Conservation (phyloP, 2,888 invertebrate genomes). For the Synanthedon vespiformis region DNA sequence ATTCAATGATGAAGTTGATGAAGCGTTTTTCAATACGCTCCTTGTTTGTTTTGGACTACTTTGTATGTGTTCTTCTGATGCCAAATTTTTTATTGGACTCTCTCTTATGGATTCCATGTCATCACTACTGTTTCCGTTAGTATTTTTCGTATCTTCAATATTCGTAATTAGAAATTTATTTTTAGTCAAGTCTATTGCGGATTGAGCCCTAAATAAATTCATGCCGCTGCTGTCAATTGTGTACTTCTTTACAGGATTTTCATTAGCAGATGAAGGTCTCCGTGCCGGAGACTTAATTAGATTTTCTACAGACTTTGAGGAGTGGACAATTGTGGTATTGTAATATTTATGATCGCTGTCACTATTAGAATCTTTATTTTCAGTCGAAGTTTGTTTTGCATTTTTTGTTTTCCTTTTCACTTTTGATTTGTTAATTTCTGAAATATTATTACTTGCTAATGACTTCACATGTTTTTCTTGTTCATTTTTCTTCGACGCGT, state of each 20-base stretch:
- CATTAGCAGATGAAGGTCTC: conserved; percentile 36
- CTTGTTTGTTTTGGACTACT: conserved; percentile 41
- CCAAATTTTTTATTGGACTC: conserved; percentile 22
- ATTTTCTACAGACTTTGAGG: conserved; percentile 37
- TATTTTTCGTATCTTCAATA: conserved; percentile 3
- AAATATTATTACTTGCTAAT: background rate
- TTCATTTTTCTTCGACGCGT: background rate
- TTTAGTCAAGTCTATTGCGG: conserved; percentile 25
- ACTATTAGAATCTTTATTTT: conserved; percentile 18
- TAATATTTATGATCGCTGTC: conserved; percentile 28
- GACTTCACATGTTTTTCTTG: background rate
- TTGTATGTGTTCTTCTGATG: conserved; percentile 30
- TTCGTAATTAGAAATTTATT: conserved; percentile 10
- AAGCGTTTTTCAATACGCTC: conserved; percentile 71
- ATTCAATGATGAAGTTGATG: conserved; percentile 63
- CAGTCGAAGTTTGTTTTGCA: conserved; percentile 4
- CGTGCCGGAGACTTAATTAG: conserved; percentile 49
- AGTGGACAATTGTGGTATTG: conserved; percentile 19
- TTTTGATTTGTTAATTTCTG: background rate
- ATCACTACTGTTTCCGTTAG: conserved; percentile 25
- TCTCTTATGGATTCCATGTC: conserved; percentile 31
- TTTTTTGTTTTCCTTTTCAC: background rate
- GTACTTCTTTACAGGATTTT: conserved; percentile 22
- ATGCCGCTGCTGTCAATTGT: conserved; percentile 16
- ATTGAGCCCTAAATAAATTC: conserved; percentile 26